phyloP scores from a whole-genome alignment of 2,888 invertebrate genomes.

The Glaucopsyche alexis region DNA sequence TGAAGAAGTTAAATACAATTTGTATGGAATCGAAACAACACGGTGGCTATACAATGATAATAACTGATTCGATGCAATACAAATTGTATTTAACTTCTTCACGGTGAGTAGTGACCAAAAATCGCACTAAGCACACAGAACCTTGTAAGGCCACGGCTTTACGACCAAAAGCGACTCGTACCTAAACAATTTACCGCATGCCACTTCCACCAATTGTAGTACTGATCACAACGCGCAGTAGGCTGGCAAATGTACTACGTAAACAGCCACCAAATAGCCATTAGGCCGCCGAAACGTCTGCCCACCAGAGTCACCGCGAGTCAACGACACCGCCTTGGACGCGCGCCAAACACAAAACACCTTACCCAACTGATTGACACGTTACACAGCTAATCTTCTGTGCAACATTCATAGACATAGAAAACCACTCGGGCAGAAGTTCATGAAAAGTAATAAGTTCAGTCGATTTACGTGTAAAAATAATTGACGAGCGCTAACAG shows the following conservation, averaged over 20 bases:
- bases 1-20: too few relatives aligned
- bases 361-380: conserved; percentile 22
- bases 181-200: too few relatives aligned
- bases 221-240: not conserved
- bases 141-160: too few relatives aligned
- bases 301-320: conserved; percentile 21
- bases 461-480: not conserved
- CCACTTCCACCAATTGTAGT: too few relatives aligned
- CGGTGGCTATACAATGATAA: too few relatives aligned
- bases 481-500: not conserved
- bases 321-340: conserved; percentile 24
- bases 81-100: too few relatives aligned
- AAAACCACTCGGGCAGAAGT: not conserved
- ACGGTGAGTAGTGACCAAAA: too few relatives aligned
- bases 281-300: conserved; percentile 14
- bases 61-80: too few relatives aligned
- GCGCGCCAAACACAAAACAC: conserved; percentile 18
- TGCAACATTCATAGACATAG: not conserved
- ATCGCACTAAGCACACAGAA: too few relatives aligned
- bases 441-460: not conserved
- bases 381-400: not conserved
- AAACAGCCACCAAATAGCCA: conserved; percentile 11
- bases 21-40: too few relatives aligned
- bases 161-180: too few relatives aligned
- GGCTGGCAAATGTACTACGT: not conserved